Percentiles rank a stretch among this genome's conserved stretches.
These are phyloP conservation scores for Perca flavescens DNA, from an alignment of 2,113 vertebrate species.

Conservation along the genomic window DNA sequence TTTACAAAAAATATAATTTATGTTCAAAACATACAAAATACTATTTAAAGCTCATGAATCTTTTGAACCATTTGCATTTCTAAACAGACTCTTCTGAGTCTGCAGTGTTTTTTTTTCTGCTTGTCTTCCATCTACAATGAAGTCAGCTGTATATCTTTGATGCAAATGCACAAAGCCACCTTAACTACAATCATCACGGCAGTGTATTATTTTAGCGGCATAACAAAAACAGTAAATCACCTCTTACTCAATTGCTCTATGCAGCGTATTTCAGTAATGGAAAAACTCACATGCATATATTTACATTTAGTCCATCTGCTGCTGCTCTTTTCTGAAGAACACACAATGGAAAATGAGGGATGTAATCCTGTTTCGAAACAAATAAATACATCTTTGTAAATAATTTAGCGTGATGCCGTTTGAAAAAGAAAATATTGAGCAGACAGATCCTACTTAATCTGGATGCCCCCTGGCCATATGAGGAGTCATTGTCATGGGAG, in stretches of 20 bases:
- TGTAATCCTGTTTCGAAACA: not conserved
- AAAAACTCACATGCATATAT: constrained; percentile 39
- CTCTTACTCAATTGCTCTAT: constrained; percentile 26
- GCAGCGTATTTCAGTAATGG: constrained; percentile 17
- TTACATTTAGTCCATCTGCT: constrained; percentile 24
- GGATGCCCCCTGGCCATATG: constrained; percentile 3
- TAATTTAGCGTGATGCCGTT: constrained; percentile 43
- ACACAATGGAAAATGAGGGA: constrained; percentile 7
- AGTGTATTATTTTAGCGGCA: constrained; percentile 23
- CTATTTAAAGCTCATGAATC: not conserved
- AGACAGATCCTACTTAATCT: constrained; percentile 40
- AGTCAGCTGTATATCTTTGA: constrained; percentile 23
- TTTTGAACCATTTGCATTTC: constrained; percentile 10
- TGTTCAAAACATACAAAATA: too few species aligned
- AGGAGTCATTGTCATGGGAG: constrained; percentile 1
- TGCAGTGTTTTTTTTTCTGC: not conserved
- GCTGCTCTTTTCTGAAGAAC: not conserved
- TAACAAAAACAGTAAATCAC: constrained; percentile 22
- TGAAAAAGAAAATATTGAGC: constrained; percentile 45
- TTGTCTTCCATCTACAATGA: constrained; percentile 22
- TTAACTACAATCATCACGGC: constrained; percentile 40
- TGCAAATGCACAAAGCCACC: constrained; percentile 37
- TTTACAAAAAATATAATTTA: not conserved
- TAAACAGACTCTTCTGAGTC: constrained; percentile 25
- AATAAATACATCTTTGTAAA: constrained; percentile 21